Evolutionary conservation across 1,140 invertebrate genomes (phyloP).

Genomic region (Gonioctena quinquepunctata): DNA sequence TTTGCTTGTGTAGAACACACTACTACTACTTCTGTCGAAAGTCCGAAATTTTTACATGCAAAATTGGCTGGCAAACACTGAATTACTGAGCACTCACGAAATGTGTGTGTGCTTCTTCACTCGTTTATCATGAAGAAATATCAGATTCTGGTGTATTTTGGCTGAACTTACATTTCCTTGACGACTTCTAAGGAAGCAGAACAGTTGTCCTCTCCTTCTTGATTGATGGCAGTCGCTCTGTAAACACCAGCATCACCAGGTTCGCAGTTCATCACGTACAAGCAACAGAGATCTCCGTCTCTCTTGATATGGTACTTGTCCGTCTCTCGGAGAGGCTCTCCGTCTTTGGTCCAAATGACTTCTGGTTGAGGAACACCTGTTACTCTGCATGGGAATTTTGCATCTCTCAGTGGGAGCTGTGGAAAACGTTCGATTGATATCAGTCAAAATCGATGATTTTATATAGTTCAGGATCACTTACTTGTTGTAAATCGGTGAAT

Average conservation of each 20-base stretch:
- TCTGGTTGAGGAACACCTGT: conserved; percentile 86
- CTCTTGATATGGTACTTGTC: conserved; percentile 78
- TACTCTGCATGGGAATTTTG: conserved; percentile 80
- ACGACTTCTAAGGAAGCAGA: conserved; percentile 75
- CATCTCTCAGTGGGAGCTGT: conserved; percentile 73
- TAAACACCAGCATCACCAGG: conserved; percentile 74
- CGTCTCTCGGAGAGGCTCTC: conserved; percentile 65
- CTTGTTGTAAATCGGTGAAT: conserved; percentile 84
- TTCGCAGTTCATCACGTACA: conserved; percentile 73
- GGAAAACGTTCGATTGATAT: conserved; percentile 3
- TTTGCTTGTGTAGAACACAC: too few relatives aligned
- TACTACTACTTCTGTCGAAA: too few relatives aligned
- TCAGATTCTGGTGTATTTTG: too few relatives aligned
- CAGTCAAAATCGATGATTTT: neutral
- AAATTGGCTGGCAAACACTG: too few relatives aligned
- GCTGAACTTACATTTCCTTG: conserved; percentile 81
- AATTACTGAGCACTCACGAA: too few relatives aligned
- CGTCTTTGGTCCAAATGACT: conserved; percentile 83
- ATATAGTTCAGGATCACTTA: conserved; percentile 40
- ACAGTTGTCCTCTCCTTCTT: conserved; percentile 77
- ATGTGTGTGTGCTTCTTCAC: too few relatives aligned
- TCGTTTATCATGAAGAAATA: too few relatives aligned
- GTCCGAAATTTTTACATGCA: too few relatives aligned
- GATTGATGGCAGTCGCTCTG: conserved; percentile 77
- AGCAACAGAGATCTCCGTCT: conserved; percentile 77